phyloP scores from a whole-genome alignment of 2,888 invertebrate species.

The Phalera bucephala region DNA sequence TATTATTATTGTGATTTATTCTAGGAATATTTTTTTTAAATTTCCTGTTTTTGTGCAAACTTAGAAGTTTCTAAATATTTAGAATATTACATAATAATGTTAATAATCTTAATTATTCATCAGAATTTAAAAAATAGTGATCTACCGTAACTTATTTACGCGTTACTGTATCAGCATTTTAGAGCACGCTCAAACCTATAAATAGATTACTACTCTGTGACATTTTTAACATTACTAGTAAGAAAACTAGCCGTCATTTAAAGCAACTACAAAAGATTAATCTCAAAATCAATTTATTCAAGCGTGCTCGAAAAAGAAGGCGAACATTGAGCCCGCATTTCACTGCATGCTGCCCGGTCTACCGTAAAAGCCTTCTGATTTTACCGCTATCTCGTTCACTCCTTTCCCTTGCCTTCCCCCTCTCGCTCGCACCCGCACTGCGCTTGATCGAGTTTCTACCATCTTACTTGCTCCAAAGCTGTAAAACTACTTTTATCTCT shows the following conservation, averaged over 20 bases:
- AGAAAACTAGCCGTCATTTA: conserved; percentile 57
- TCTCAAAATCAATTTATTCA: conserved; percentile 81
- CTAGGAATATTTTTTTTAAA: no score
- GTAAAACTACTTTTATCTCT: conserved; percentile 79
- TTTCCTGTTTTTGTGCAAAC: no score
- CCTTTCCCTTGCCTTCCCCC: conserved; percentile 25
- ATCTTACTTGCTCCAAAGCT: conserved; percentile 78
- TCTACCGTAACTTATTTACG: not conserved
- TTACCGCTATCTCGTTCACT: conserved; percentile 54
- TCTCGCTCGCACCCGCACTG: conserved; percentile 58
- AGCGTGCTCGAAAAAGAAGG: conserved; percentile 77
- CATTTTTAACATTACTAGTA: conserved; percentile 37
- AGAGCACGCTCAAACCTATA: conserved; percentile 18
- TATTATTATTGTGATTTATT: no score
- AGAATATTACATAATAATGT: not conserved
- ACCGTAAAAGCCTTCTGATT: conserved; percentile 82
- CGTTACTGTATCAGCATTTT: conserved; percentile 1
- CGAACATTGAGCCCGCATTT: conserved; percentile 73
- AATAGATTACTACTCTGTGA: conserved; percentile 35
- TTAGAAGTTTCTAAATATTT: not conserved
- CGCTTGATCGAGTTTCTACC: conserved; percentile 79
- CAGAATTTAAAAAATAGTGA: no score
- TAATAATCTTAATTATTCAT: no score
- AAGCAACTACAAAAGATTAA: conserved; percentile 71
- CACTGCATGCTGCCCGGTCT: conserved; percentile 77